Percentiles rank a stretch among this genome's conserved stretches.
Evolutionary conservation across 2,113 vertebrate genomes (phyloP).

Genomic region (Chunga burmeisteri): DNA sequence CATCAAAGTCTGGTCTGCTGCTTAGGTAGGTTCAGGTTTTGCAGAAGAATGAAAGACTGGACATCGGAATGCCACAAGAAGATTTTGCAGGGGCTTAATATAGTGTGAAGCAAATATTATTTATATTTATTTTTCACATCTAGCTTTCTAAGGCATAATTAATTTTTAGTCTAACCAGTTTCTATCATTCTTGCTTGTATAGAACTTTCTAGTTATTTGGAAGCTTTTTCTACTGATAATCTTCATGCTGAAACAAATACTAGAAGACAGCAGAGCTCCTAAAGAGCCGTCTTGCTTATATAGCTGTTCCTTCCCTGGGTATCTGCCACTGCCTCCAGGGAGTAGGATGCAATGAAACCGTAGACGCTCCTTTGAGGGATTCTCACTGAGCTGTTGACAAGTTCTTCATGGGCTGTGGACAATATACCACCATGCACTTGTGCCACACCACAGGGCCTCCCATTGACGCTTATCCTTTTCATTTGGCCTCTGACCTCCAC

Average conservation of each 20-base stretch:
- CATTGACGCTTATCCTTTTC: constrained; percentile 63
- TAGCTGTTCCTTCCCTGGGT: constrained; percentile 41
- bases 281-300: constrained; percentile 32
- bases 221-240: background rate
- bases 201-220: background rate
- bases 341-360: constrained; percentile 49
- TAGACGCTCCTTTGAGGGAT: constrained; percentile 50
- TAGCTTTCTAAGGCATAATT: background rate
- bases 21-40: background rate
- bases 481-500: constrained; percentile 55
- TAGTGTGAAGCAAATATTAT: background rate
- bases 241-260: background rate
- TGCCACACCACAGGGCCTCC: constrained; percentile 62
- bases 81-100: background rate
- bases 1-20: background rate
- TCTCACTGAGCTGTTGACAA: constrained; percentile 70
- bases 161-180: background rate
- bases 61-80: background rate
- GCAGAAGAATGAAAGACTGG: background rate
- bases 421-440: constrained; percentile 57
- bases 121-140: background rate
- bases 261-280: background rate
- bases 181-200: background rate
- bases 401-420: constrained; percentile 60
- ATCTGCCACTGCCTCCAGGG: constrained; percentile 27